These are phyloP conservation scores for Anoplophora glabripennis DNA, from an alignment of 1,140 invertebrate species.

Conservation along the genomic window DNA sequence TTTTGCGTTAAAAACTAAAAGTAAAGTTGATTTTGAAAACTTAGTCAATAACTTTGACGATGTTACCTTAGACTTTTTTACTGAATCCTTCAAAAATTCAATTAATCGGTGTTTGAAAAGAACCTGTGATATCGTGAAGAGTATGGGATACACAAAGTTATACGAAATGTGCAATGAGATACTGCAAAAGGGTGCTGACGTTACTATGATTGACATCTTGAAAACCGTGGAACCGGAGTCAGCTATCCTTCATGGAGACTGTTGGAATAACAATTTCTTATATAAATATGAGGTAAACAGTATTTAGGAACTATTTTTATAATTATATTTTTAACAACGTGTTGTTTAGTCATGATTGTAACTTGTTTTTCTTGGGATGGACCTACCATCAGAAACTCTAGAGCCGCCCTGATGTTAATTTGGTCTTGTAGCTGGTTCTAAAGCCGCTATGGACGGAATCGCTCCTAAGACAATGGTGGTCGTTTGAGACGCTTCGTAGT, in stretches of 20 bases:
- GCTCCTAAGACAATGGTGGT: too few relatives aligned
- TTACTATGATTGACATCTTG: conserved; percentile 52
- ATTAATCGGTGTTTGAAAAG: conserved; percentile 3
- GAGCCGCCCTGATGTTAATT: too few relatives aligned
- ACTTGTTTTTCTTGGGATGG: too few relatives aligned
- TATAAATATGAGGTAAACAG: conserved; percentile 48
- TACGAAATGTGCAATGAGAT: conserved; percentile 14
- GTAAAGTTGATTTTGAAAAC: conserved; percentile 40
- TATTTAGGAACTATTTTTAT: too few relatives aligned
- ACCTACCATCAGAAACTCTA: too few relatives aligned
- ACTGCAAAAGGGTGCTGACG: conserved; percentile 12
- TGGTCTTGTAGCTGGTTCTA: too few relatives aligned
- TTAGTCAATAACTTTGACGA: conserved; percentile 13
- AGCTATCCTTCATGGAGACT: conserved; percentile 59
- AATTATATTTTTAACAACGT: too few relatives aligned
- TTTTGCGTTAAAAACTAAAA: conserved; percentile 50
- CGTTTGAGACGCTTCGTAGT: too few relatives aligned
- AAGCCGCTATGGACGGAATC: too few relatives aligned
- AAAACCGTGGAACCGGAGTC: conserved; percentile 39
- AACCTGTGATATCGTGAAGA: conserved; percentile 7
- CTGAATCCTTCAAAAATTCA: neutral
- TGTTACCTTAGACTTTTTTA: neutral
- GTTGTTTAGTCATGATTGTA: too few relatives aligned
- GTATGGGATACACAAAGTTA: conserved; percentile 17
- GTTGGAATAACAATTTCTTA: conserved; percentile 57